These are phyloP conservation scores for Lasiommata megera DNA, from an alignment of 2,888 invertebrate species.

Conservation along the genomic window DNA sequence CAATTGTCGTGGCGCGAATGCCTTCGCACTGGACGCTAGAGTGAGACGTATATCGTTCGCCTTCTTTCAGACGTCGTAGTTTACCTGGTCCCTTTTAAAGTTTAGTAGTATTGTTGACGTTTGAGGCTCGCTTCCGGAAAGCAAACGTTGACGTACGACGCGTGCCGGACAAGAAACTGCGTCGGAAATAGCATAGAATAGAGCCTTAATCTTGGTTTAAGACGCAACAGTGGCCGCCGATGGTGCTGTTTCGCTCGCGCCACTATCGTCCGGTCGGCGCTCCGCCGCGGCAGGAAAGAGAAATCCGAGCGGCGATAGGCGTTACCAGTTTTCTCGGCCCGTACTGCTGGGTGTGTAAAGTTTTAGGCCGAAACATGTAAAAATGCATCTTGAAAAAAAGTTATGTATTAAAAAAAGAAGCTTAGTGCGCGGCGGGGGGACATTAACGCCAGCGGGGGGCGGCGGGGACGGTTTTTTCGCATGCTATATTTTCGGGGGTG, in stretches of 20 bases:
- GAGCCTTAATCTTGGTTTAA: slow-evolving; percentile 76
- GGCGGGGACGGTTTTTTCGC: slow-evolving; percentile 77
- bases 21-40: slow-evolving; percentile 78
- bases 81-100: slow-evolving; percentile 31
- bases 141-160: slow-evolving; percentile 46
- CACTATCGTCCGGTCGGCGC: slow-evolving; percentile 69
- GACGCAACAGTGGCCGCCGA: slow-evolving; percentile 65
- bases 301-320: slow-evolving; percentile 67
- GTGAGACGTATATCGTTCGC: slow-evolving; percentile 69
- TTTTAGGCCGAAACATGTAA: slow-evolving; percentile 82
- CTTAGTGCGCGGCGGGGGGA: slow-evolving; percentile 78
- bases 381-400: slow-evolving; percentile 82
- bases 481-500: slow-evolving; percentile 79
- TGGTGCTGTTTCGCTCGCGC: slow-evolving; percentile 68
- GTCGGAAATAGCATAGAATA: slow-evolving; percentile 68
- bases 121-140: slow-evolving; percentile 28
- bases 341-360: slow-evolving; percentile 78
- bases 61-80: slow-evolving; percentile 50
- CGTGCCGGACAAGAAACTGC: slow-evolving; percentile 61
- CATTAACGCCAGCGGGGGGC: slow-evolving; percentile 74
- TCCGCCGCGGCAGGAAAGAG: slow-evolving; percentile 57
- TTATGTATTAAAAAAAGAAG: slow-evolving; percentile 82
- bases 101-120: slow-evolving; percentile 4
- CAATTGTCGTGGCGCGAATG: slow-evolving; percentile 79
- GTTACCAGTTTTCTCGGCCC: slow-evolving; percentile 66